A percentile compares a stretch with the other conserved stretches of the same genome.
Conservation (phyloP, 1,140 invertebrate species). For the Helicoverpa zea region DNA sequence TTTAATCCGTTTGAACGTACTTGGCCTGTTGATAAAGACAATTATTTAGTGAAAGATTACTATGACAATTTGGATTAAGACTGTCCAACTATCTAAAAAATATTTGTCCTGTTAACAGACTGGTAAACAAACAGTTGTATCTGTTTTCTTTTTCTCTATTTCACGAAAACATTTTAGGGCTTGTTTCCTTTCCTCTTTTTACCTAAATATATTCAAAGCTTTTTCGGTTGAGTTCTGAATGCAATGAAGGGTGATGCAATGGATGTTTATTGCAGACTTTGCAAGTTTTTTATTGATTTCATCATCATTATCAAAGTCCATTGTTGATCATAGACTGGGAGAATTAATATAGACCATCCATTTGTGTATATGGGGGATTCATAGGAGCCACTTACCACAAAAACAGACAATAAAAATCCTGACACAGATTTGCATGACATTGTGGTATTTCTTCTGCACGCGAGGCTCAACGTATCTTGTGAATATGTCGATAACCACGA, state of each 20-base stretch:
- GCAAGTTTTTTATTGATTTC: too few relatives aligned
- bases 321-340: too few relatives aligned
- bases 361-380: too few relatives aligned
- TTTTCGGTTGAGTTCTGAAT: too few relatives aligned
- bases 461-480: constrained; percentile 87
- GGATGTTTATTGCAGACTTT: too few relatives aligned
- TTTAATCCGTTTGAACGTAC: not conserved
- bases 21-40: not conserved
- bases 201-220: too few relatives aligned
- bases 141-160: not conserved
- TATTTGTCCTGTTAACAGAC: not conserved
- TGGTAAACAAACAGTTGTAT: too few relatives aligned
- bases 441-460: constrained; percentile 87
- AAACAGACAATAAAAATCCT: constrained; percentile 86
- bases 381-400: constrained; percentile 68
- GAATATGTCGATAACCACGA: constrained; percentile 94
- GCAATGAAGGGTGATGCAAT: too few relatives aligned
- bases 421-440: constrained; percentile 89
- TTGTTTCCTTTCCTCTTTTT: too few relatives aligned
- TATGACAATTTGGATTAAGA: constrained; percentile 8
- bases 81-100: not conserved
- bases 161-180: not conserved
- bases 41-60: constrained; percentile 10
- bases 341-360: too few relatives aligned
- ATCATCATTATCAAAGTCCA: too few relatives aligned